These are phyloP conservation scores for Halcyon chelicuti DNA, from an alignment of 2,797 vertebrate species.

Conservation along the genomic window DNA sequence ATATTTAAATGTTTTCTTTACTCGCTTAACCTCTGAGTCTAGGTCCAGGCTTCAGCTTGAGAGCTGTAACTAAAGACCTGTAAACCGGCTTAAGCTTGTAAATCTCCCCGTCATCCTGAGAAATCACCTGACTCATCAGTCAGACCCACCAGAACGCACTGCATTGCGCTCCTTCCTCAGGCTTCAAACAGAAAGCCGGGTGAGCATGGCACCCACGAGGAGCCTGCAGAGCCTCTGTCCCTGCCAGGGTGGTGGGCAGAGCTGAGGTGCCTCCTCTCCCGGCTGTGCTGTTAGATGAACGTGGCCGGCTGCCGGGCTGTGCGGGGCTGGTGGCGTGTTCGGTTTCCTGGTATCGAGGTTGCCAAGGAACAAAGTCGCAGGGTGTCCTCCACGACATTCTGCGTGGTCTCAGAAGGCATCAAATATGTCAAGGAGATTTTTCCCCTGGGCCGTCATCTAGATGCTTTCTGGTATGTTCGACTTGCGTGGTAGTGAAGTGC, in stretches of 20 bases:
- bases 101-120: constrained; percentile 1
- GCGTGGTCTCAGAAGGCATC: background rate
- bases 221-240: background rate
- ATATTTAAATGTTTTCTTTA: background rate
- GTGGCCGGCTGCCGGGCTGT: rapidly evolving
- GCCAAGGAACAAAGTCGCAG: background rate
- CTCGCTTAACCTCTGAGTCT: background rate
- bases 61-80: constrained; percentile 27
- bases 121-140: background rate
- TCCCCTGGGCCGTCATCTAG: background rate
- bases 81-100: constrained; percentile 14
- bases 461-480: background rate
- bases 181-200: background rate
- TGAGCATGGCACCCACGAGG: rapidly evolving
- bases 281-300: rapidly evolving
- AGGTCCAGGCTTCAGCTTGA: background rate
- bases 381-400: background rate
- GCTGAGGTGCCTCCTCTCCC: background rate
- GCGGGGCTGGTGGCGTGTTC: background rate
- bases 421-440: background rate
- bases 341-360: background rate
- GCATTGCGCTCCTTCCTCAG: background rate
- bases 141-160: background rate
- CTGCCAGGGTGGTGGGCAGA: background rate
- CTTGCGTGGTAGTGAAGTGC: background rate